Evolutionary conservation across 2,113 vertebrate species (phyloP).

Genomic region (Steatornis caripensis): DNA sequence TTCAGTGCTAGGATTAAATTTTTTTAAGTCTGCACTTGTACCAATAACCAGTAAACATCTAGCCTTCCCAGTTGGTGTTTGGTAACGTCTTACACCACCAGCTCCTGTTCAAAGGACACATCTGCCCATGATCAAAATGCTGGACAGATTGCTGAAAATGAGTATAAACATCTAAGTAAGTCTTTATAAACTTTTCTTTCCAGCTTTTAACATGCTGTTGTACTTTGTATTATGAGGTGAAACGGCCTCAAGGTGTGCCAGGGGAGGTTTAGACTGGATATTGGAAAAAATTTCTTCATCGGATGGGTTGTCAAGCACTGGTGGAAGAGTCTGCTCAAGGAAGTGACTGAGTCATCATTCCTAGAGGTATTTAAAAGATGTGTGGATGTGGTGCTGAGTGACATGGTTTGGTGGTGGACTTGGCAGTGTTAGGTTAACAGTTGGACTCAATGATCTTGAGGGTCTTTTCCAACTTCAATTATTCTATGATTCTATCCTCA

Average conservation of each 20-base stretch:
- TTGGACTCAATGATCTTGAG: not conserved
- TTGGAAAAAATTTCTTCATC: not conserved
- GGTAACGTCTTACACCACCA: not conserved
- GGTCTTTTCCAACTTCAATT: not conserved
- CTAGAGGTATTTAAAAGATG: not conserved
- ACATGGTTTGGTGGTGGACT: not conserved
- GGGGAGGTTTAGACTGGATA: not conserved
- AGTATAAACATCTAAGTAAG: not conserved
- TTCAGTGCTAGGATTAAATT: not conserved
- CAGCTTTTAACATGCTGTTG: not conserved
- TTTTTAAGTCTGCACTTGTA: not conserved
- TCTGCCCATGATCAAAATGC: not conserved
- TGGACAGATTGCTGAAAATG: not conserved
- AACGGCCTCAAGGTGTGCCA: not conserved
- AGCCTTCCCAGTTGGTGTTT: not conserved
- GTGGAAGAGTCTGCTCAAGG: not conserved
- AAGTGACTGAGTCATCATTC: not conserved
- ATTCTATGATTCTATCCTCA: not conserved
- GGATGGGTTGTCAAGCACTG: not conserved
- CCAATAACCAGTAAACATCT: not conserved
- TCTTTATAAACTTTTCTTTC: not conserved
- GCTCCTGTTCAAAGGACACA: not conserved
- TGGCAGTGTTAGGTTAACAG: not conserved
- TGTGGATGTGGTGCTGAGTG: not conserved
- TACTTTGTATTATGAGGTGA: not conserved